Evolutionary conservation across 2,797 vertebrate species (phyloP), one percentile per base, ranked within the genome.

Genomic region (Pangasius djambal): DNA sequence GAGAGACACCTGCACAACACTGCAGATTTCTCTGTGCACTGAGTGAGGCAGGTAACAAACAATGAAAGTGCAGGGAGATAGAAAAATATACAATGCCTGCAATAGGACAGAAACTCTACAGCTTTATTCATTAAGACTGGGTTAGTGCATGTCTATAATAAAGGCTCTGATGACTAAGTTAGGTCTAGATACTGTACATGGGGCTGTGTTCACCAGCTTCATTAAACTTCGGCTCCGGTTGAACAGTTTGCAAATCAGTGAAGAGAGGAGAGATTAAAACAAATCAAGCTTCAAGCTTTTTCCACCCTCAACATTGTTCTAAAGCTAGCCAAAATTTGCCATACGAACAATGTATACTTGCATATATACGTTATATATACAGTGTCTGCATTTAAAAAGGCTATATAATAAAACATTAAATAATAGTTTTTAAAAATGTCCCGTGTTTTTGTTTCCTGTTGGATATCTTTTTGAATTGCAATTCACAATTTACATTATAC

Each of bases 1-100:
- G 86, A 85, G 83, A 70, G 67, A 57, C 83, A 85, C 65, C 83
- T 85, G 65, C 61, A 55, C 83, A 82, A 25, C 12, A 8, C 34
- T 28, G 34, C 34, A 85, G 82, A 55, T 55, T 55, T 70, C 31
- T 84, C 7, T 20, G 61, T 20, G 48, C 65, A 65, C 59, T 18
- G 2, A 70, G 8, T 37, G 18, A 55, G 31, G 13, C 65, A 70
- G 65, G 65, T 16, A 85, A 67, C 40, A 70, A 70, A 85, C 48
- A 55, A 37, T 0, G 6, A 22, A 85, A 65, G 61, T 20, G 15
- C 82, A 83, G 25, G 15, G 10, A 85, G 48, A 85, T 31, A 48
- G 16, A 31, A 50, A 50, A 50, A 52, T 6, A 22, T 50, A 52
- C 37, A 16, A 65, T 63, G 22, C 12, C 59, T 84, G 20, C 28